Base-by-base conservation (phyloP, 2,888 invertebrate species). In the Chymomyza caudatula region DNA sequence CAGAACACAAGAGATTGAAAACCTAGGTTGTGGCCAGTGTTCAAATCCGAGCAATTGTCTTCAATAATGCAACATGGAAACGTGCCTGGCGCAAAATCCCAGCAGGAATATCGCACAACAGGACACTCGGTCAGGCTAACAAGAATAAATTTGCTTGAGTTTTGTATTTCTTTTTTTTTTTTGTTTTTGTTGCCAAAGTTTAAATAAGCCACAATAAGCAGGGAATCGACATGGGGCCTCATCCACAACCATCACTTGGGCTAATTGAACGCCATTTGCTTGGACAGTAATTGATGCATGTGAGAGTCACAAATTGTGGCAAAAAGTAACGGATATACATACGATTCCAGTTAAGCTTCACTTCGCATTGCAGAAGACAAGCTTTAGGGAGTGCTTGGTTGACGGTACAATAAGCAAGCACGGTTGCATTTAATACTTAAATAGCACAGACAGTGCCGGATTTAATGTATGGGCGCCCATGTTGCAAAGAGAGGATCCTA, bases 211-310 rank as follows among this genome's bases (percentile, higher is more conserved):
- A 51, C 29, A 49, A 49, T 58, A 20, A 15, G 29, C 29, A 37
- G 11, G 11, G 23, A 15, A 43, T 13, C 11, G 49, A 13, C n/a
- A n/a, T 49, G 23, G 11, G 47, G 19, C 15, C 19, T 25, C 43
- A 42, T 54, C 15, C 57, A 19, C 57, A 47, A 56, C 42, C 56
- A 55, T 52, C 65, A 65, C 76, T 56, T 54, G 69, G 62, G 76
- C 86, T 80, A 80, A 80, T 80, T 86, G 78, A 80, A 86, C 73
- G 86, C 86, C 82, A 79, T 86, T 79, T 85, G 73, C 55, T 62
- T 54, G 57, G 76, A 85, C 80, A 85, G 85, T 80, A 86, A 80
- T 86, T 80, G 80, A 80, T 80, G 87, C 71, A 80, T 69, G 85
- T 78, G 29, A 37, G 29, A 37, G 11, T 11, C 11, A 37, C 29